phyloP scores from a whole-genome alignment of 1,140 invertebrate species.

The Oncopodura yosiiana region DNA sequence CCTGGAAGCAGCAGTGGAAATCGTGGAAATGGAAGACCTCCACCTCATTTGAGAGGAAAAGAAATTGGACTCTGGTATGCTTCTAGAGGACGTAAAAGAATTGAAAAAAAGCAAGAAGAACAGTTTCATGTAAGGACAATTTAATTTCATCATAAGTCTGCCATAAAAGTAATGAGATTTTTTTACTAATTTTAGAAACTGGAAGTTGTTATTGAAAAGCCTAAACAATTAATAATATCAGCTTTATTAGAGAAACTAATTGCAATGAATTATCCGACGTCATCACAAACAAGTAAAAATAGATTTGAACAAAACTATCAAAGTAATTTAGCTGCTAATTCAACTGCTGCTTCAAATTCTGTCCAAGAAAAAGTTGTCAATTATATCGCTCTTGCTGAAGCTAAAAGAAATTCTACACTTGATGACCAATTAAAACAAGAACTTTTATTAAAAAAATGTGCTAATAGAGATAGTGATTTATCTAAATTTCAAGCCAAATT shows the following conservation, averaged over 20 bases:
- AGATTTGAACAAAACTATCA: constrained; percentile 7
- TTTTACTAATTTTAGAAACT: no score
- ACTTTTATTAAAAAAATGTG: constrained; percentile 32
- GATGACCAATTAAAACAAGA: constrained; percentile 36
- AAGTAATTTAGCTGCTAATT: constrained; percentile 5
- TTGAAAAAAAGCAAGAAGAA: no score
- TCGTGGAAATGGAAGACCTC: constrained; percentile 1
- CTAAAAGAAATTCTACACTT: constrained; percentile 28
- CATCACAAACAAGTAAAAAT: no score
- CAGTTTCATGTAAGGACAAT: no score
- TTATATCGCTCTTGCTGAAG: background rate
- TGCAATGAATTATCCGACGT: no score
- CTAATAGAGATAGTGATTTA: constrained; percentile 35
- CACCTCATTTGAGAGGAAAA: constrained; percentile 19
- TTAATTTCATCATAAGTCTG: no score
- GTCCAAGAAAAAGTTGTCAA: background rate
- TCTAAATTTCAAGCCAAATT: constrained; percentile 36
- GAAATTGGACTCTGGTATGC: constrained; percentile 29
- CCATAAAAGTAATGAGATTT: no score
- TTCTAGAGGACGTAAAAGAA: no score
- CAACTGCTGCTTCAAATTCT: background rate
- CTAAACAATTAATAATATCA: no score
- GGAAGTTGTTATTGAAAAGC: no score
- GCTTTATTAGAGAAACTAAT: no score
- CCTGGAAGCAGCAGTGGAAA: background rate